Evolutionary conservation across 2,113 vertebrate genomes (phyloP), one percentile per base, ranked within the genome.

Genomic region (Baryphthengus martii): DNA sequence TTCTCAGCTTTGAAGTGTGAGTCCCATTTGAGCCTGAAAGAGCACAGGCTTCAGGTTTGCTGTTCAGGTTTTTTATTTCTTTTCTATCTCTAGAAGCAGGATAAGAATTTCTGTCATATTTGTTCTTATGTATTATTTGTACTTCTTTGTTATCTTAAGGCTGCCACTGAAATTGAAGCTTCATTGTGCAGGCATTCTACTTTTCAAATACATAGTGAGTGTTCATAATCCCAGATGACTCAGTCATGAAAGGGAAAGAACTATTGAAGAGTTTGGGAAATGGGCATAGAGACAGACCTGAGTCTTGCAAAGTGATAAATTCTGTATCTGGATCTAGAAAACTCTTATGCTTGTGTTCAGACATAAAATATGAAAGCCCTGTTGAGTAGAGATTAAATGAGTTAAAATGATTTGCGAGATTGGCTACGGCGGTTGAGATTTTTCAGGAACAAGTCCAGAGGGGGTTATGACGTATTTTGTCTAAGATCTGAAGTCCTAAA

Each of bases 1-100:
- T 88, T 90, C 65, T 83, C n/a, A 74, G 40, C 85, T 96, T 96
- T 96, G 85, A 95, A 94, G 76, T 78, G 24, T 31, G 58, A 90
- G 83, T 90, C 73, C 28, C 56, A 74, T 96, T 90, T 90, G 82
- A 90, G 39, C 40, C 61, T 75, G 19, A 78, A 67, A 94, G 61
- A 93, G 78, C 39, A 80, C 5, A 85, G 42, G 18, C 10, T 89
- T 87, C n/a, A 33, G 61, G n/a, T 25, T 88, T 62, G 10, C 23
- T 88, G 71, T 55, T 94, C 53, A 66, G n/a, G 11, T 49, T 84
- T 89, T 87, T 94, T 80, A 44, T 66, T 85, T 28, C 29, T 70
- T 86, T 91, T 88, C 44, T 80, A 7, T 71, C 44, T 59, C 21
- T 44, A 75, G 61, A n/a, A 24, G 2, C 23, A 72, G 37, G 25